Base-by-base conservation (phyloP, 2,113 vertebrate genomes). In the Strix aluco region DNA sequence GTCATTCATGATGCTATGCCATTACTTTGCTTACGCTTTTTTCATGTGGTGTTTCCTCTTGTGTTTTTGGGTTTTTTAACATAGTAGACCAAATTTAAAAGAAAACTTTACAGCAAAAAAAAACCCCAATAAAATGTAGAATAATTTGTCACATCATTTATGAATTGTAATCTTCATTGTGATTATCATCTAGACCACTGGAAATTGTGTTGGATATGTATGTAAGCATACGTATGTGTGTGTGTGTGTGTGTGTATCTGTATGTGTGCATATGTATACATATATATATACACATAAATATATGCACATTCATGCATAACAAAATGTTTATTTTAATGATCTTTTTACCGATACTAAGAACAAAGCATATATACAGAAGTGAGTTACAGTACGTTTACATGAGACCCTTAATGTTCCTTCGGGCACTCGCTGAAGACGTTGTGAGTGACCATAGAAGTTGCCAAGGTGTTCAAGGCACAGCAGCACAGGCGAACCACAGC, bases 31-130 rank as follows among this genome's bases (percentile, higher is more conserved):
- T 97, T 36, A 27, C 57, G 27, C 65, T 80, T 87, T 72, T 54
- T 82, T 57, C 81, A 66, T 66, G 38, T 83, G 21, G 11, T 66
- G 26, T 75, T 93, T 92, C 58, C 66, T 97, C 54, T 65, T 93
- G 87, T 97, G 96, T 95, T 96, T 96, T 96, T 78, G 89, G 91
- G 72, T 1, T 95, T 95, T 96, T 91, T 72, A 94, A 77, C n/a
- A 32, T 3, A 79, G 57, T 42, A 72, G 66, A 22, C 17, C 25
- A 93, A 92, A 90, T 92, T 80, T 49, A 80, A 62, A 86, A 90
- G 36, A 54, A 78, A 88, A 74, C 2, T 2, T 75, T 49, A 16
- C 6, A 85, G 51, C 65, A 21, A 63, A 46, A 70, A 52, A 54
- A 30, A 40, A 11, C 20, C 46, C 19, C 46, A 40, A 34, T 29